A percentile compares a stretch with the other conserved stretches of the same genome.
These are phyloP conservation scores for Hemichromis elongatus DNA, from an alignment of 2,113 vertebrate species.

Conservation along the genomic window DNA sequence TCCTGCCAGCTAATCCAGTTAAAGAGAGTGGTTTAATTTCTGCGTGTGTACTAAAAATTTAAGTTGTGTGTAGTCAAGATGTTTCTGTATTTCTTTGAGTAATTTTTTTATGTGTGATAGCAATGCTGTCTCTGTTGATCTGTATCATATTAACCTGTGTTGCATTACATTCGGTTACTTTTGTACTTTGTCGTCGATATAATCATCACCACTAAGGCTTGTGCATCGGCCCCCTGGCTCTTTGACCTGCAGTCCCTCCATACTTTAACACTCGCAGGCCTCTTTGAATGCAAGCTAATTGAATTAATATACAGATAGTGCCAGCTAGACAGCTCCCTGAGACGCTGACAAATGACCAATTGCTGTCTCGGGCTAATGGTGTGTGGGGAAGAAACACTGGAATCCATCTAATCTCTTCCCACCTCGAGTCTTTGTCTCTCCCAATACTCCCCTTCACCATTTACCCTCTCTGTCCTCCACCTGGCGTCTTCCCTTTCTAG, in stretches of 20 bases:
- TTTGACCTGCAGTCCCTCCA: constrained; percentile 55
- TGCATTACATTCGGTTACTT: not conserved
- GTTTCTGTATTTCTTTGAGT: not conserved
- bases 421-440: constrained; percentile 2
- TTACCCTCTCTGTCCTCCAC: not conserved
- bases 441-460: constrained; percentile 19
- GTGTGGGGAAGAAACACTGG: constrained; percentile 41
- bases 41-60: not conserved
- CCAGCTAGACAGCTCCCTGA: constrained; percentile 81
- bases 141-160: not conserved
- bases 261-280: constrained; percentile 58
- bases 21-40: not conserved
- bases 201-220: not conserved
- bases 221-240: constrained; percentile 32
- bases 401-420: constrained; percentile 49
- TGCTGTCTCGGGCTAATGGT: constrained; percentile 59
- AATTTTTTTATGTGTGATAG: not conserved
- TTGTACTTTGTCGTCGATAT: not conserved
- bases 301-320: constrained; percentile 86
- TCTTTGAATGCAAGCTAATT: constrained; percentile 78
- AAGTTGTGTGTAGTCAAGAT: not conserved
- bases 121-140: not conserved
- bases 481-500: constrained; percentile 19
- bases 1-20: not conserved
- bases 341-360: constrained; percentile 79